Conservation (phyloP, 2,113 vertebrate species). For the Dolichallabes microphthalmus region DNA sequence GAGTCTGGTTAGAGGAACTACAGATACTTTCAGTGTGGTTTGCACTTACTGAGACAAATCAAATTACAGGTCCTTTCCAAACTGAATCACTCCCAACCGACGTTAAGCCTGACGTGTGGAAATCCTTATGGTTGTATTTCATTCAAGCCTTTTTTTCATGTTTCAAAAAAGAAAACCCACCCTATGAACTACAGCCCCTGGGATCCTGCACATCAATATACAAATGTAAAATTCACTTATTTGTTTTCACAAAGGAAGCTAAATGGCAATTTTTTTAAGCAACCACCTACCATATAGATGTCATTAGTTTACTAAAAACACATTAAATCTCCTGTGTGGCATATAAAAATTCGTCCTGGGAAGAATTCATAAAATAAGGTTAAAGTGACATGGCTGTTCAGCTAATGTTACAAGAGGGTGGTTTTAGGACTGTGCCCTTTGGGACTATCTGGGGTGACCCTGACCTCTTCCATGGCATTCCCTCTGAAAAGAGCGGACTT, state of each 20-base stretch:
- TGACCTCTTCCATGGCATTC: constrained; percentile 54
- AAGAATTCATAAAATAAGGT: constrained; percentile 33
- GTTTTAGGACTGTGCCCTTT: constrained; percentile 69
- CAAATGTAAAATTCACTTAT: background rate
- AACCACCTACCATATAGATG: constrained; percentile 7
- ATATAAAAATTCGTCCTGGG: constrained; percentile 26
- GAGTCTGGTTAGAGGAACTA: constrained; percentile 68
- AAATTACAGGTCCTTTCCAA: constrained; percentile 53
- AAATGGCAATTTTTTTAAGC: background rate
- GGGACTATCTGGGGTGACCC: constrained; percentile 63
- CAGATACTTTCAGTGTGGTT: constrained; percentile 71
- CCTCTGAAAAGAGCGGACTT: constrained; percentile 31
- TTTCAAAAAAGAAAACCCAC: constrained; percentile 33
- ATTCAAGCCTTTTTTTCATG: constrained; percentile 27
- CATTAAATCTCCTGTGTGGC: constrained; percentile 6
- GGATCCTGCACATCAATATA: constrained; percentile 16
- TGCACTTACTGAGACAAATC: constrained; percentile 57
- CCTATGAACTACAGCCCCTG: constrained; percentile 8
- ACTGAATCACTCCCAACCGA: constrained; percentile 45
- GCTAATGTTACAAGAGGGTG: constrained; percentile 72
- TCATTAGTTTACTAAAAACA: constrained; percentile 19
- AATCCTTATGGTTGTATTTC: constrained; percentile 50
- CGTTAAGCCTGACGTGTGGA: constrained; percentile 38
- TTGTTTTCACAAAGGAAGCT: constrained; percentile 2
- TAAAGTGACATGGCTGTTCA: constrained; percentile 38